A percentile compares a stretch with the other conserved stretches of the same genome.
These are phyloP conservation scores for Proales similis DNA, from an alignment of 1,140 invertebrate species.

Conservation along the genomic window DNA sequence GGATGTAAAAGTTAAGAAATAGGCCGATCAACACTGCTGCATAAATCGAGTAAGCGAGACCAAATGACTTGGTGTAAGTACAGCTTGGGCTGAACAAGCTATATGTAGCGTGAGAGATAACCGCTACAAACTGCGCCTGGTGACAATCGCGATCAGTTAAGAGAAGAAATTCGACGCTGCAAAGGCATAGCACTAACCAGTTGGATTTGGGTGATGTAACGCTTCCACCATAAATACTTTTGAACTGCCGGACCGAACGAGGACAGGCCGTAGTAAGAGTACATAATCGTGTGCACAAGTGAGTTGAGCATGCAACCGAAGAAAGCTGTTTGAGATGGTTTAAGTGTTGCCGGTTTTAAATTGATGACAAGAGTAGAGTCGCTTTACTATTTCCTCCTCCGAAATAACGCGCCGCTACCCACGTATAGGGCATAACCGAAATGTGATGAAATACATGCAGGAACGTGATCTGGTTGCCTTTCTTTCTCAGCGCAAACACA, in stretches of 20 bases:
- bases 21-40: too few species aligned
- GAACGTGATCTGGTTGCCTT: constrained; percentile 66
- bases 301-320: constrained; percentile 58
- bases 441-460: constrained; percentile 65
- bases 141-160: background rate
- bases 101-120: constrained; percentile 20
- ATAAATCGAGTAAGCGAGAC: too few species aligned
- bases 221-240: constrained; percentile 55
- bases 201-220: constrained; percentile 50
- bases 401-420: constrained; percentile 44
- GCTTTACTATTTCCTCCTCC: constrained; percentile 38
- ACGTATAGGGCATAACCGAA: constrained; percentile 50
- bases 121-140: constrained; percentile 12
- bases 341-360: background rate
- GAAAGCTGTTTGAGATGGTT: constrained; percentile 40
- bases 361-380: background rate
- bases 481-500: constrained; percentile 62
- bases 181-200: constrained; percentile 40
- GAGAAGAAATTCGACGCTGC: too few species aligned
- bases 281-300: constrained; percentile 71
- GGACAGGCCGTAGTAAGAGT: constrained; percentile 65
- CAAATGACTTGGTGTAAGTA: constrained; percentile 23
- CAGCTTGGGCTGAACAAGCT: constrained; percentile 29
- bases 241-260: constrained; percentile 53
- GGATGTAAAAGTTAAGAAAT: too few species aligned